Percentiles rank a stretch among this genome's conserved stretches.
Evolutionary conservation across 2,888 invertebrate species (phyloP).

Genomic region (Venusia cambrica): DNA sequence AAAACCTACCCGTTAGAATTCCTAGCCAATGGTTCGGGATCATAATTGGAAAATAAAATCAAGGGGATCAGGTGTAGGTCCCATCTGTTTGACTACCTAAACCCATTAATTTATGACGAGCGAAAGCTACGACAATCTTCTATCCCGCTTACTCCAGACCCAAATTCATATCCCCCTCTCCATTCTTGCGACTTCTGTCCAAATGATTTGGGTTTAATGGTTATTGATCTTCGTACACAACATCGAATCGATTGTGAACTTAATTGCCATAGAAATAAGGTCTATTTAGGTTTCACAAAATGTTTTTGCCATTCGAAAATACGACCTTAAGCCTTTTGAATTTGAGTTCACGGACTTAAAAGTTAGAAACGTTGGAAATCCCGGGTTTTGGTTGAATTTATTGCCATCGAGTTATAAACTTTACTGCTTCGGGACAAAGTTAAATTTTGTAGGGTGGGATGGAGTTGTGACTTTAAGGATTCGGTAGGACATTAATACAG

Average conservation of each 20-base stretch:
- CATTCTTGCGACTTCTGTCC: slow-evolving; percentile 63
- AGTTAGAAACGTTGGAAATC: slow-evolving; percentile 56
- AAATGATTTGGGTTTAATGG: slow-evolving; percentile 68
- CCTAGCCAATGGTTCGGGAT: slow-evolving; percentile 20
- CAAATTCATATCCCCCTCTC: slow-evolving; percentile 42
- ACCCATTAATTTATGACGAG: slow-evolving; percentile 51
- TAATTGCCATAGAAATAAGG: slow-evolving; percentile 33
- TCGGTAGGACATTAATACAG: slow-evolving; percentile 76
- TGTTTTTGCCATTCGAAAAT: slow-evolving; percentile 48
- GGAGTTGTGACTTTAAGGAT: slow-evolving; percentile 71
- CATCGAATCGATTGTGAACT: slow-evolving; percentile 41
- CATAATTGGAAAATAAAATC: slow-evolving; percentile 71
- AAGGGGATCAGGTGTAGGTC: slow-evolving; percentile 68
- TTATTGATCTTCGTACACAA: slow-evolving; percentile 62
- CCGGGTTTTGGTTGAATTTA: slow-evolving; percentile 39
- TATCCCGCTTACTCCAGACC: slow-evolving; percentile 45
- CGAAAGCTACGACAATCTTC: slow-evolving; percentile 42
- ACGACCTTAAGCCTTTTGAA: slow-evolving; percentile 60
- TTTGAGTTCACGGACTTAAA: slow-evolving; percentile 71
- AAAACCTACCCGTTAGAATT: too few species aligned
- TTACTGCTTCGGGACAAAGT: slow-evolving; percentile 41
- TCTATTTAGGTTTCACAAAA: slow-evolving; percentile 28
- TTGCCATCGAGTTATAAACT: slow-evolving; percentile 34
- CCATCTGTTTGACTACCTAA: slow-evolving; percentile 53
- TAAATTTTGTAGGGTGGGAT: slow-evolving; percentile 41